Percentiles rank a stretch among this genome's conserved stretches.
These are phyloP conservation scores for Lumbricus terrestris DNA, from an alignment of 2,888 invertebrate genomes.

Conservation along the genomic window DNA sequence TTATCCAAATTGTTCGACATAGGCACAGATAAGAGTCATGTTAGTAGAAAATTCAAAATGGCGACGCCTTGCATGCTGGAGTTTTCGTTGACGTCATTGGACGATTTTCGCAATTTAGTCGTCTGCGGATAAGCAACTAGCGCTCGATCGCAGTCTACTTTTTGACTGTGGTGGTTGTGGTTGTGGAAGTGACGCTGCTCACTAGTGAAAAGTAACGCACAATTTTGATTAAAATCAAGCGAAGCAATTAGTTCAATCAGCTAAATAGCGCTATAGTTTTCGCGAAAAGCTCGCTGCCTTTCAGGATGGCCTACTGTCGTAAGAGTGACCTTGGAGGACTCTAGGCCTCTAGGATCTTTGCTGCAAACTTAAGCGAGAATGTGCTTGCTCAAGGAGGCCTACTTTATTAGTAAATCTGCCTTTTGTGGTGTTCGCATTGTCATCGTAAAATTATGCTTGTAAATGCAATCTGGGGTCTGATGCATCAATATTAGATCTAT, in stretches of 20 bases:
- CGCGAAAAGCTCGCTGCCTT: background rate
- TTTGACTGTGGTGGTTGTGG: background rate
- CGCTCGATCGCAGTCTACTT: background rate
- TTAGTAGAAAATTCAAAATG: slow-evolving; percentile 8
- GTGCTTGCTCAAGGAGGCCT: background rate
- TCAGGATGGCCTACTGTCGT: background rate
- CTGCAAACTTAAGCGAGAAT: background rate
- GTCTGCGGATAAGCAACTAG: background rate
- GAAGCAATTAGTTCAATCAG: background rate
- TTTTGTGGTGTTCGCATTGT: background rate
- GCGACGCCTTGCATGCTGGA: background rate
- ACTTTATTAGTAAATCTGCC: background rate
- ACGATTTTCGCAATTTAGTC: slow-evolving; percentile 11
- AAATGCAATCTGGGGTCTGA: too few species aligned
- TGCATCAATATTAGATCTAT: too few species aligned
- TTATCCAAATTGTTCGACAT: background rate
- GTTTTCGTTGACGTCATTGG: slow-evolving; percentile 6
- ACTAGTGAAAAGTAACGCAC: background rate
- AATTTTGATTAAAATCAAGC: background rate
- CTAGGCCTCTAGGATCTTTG: background rate
- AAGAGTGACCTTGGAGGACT: too few species aligned
- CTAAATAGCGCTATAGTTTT: background rate
- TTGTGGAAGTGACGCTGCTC: too few species aligned
- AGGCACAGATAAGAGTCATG: background rate
- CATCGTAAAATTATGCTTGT: background rate